Evolutionary conservation across 2,888 invertebrate species (phyloP).

Genomic region (Amblyjoppa fuscipennis): DNA sequence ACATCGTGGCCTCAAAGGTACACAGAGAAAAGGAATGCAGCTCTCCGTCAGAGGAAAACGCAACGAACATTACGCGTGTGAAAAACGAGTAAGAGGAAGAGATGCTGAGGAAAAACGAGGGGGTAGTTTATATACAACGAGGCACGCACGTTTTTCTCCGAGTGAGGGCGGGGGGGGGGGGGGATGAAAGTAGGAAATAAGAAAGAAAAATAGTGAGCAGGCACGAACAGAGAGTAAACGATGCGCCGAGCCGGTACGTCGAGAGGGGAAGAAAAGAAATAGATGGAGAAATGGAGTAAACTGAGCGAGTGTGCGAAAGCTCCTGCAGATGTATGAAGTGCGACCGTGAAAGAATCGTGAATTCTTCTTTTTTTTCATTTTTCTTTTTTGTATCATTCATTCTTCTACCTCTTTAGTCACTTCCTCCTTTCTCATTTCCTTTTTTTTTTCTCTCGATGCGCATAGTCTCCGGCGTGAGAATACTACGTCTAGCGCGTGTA

Average conservation of each 20-base stretch:
- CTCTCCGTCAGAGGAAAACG: conserved; percentile 14
- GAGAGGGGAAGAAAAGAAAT: conserved; percentile 51
- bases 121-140: conserved; percentile 65
- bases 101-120: conserved; percentile 33
- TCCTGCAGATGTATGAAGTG: conserved; percentile 44
- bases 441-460: not conserved
- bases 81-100: conserved; percentile 4
- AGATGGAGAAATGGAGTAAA: conserved; percentile 52
- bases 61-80: conserved; percentile 2
- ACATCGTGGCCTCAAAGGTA: conserved; percentile 16
- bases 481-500: conserved; percentile 22
- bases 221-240: conserved; percentile 38
- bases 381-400: conserved; percentile 61
- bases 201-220: conserved; percentile 60
- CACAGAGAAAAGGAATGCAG: conserved; percentile 26
- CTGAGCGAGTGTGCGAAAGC: conserved; percentile 61
- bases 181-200: conserved; percentile 23
- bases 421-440: conserved; percentile 24
- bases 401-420: conserved; percentile 49
- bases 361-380: conserved; percentile 43
- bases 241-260: conserved; percentile 35
- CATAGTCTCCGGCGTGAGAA: conserved; percentile 33
- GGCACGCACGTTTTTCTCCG: conserved; percentile 20
- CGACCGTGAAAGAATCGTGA: conserved; percentile 60
- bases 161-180: not conserved